Percentiles rank a stretch among this genome's conserved stretches.
These are phyloP conservation scores for Gallinago solitaria DNA, from an alignment of 2,797 vertebrate genomes.

Conservation along the genomic window DNA sequence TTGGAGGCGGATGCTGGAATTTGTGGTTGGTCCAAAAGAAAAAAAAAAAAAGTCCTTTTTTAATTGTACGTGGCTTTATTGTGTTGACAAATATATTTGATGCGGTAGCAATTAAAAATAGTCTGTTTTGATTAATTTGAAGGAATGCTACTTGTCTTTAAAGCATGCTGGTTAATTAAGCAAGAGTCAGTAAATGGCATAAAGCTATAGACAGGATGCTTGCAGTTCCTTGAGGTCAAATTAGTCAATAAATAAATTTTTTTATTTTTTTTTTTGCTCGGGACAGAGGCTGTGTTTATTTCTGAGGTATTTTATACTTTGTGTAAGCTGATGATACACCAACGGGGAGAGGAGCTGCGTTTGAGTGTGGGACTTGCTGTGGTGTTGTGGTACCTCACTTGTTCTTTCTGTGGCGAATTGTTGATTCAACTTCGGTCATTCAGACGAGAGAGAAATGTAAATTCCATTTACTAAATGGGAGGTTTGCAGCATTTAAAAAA, in stretches of 20 bases:
- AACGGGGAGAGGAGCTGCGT: conserved; percentile 20
- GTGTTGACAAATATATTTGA: conserved; percentile 23
- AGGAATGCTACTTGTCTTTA: conserved; percentile 6
- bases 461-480: conserved; percentile 30
- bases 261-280: conserved; percentile 26
- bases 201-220: background rate
- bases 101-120: conserved; percentile 41
- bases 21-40: conserved; percentile 1
- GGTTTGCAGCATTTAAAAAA: conserved; percentile 23
- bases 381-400: background rate
- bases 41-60: background rate
- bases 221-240: conserved; percentile 12
- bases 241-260: conserved; percentile 51
- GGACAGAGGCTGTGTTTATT: conserved; percentile 14
- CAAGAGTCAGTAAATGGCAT: conserved; percentile 18
- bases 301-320: conserved; percentile 22
- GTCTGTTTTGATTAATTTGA: conserved; percentile 31
- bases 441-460: conserved; percentile 48
- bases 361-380: conserved; percentile 27
- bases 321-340: conserved; percentile 16
- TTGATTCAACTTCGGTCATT: conserved; percentile 49
- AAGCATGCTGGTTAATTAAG: conserved; percentile 63
- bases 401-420: conserved; percentile 38
- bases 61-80: conserved; percentile 3
- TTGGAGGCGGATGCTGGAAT: background rate